Evolutionary conservation across 2,888 invertebrate species (phyloP).

Genomic region (Elaeidobius kamerunicus): DNA sequence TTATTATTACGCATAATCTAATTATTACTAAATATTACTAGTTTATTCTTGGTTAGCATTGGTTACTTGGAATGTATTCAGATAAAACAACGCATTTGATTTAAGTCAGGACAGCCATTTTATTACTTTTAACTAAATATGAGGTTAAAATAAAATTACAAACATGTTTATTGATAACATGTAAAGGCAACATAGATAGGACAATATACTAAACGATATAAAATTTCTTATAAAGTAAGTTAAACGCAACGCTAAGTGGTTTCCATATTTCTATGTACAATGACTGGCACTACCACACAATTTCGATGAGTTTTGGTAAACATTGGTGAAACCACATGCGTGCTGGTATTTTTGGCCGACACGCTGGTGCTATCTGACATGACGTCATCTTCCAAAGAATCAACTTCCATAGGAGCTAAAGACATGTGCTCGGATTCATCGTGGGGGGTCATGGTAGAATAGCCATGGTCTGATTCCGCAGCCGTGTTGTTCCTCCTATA

Average conservation of each 20-base stretch:
- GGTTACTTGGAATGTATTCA: too few relatives aligned
- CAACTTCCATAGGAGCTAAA: slow-evolving; percentile 66
- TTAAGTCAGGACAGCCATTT: too few relatives aligned
- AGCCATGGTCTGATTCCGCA: slow-evolving; percentile 89
- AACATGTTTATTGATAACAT: too few relatives aligned
- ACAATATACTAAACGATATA: too few relatives aligned
- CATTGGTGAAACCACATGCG: slow-evolving; percentile 33
- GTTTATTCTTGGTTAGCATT: too few relatives aligned
- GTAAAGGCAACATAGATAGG: too few relatives aligned
- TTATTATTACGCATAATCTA: too few relatives aligned
- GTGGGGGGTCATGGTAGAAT: slow-evolving; percentile 91
- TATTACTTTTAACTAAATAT: too few relatives aligned
- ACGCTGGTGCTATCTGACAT: slow-evolving; percentile 59
- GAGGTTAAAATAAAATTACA: too few relatives aligned
- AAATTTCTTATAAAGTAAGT: too few relatives aligned
- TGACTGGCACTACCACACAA: slow-evolving; percentile 80
- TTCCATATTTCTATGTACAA: slow-evolving; percentile 86
- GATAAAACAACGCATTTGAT: too few relatives aligned
- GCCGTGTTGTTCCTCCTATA: slow-evolving; percentile 74
- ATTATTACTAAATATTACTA: too few relatives aligned
- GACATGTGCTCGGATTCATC: slow-evolving; percentile 84
- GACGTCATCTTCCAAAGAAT: slow-evolving; percentile 55
- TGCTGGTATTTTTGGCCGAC: slow-evolving; percentile 45
- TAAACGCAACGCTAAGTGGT: slow-evolving; percentile 51
- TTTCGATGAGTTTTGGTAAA: slow-evolving; percentile 47